Conservation (phyloP, 1,140 invertebrate species). For the Cardiocondyla obscurior region DNA sequence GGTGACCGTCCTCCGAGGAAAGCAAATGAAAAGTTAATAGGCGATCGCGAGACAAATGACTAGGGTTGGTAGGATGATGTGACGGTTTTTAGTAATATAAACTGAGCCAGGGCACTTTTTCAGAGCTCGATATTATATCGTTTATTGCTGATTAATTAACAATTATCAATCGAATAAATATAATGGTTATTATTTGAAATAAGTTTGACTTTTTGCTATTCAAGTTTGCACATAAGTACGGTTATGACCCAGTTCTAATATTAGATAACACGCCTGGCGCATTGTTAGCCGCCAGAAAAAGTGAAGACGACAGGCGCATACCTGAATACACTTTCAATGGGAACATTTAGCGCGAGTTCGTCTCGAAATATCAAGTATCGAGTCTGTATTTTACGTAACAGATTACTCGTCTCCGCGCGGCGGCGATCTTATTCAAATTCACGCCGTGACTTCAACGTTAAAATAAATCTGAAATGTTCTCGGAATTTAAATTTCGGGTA, state of each 20-base stretch:
- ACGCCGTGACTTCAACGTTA: not conserved
- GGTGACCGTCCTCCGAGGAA: not conserved
- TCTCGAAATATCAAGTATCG: not conserved
- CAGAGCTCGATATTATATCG: not conserved
- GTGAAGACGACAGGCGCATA: constrained; percentile 45
- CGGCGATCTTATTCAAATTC: constrained; percentile 12
- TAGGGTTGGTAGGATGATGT: not conserved
- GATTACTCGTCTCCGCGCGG: not conserved
- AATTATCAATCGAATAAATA: not conserved
- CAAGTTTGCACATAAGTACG: constrained; percentile 6
- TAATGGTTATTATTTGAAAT: not conserved
- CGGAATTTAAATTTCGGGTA: not conserved
- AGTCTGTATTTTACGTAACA: not conserved
- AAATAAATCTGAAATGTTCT: not conserved
- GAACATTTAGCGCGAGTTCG: not conserved
- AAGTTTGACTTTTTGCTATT: not conserved
- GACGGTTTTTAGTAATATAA: not conserved
- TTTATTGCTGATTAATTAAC: not conserved
- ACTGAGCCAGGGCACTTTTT: no score
- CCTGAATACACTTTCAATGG: not conserved
- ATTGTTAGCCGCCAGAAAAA: constrained; percentile 60
- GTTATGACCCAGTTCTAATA: constrained; percentile 70
- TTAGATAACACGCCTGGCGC: constrained; percentile 66
- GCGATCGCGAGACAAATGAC: constrained; percentile 2
- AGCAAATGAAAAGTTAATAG: constrained; percentile 11